Base-by-base conservation (phyloP, 2,888 invertebrate genomes). In the Melanotus villosus region DNA sequence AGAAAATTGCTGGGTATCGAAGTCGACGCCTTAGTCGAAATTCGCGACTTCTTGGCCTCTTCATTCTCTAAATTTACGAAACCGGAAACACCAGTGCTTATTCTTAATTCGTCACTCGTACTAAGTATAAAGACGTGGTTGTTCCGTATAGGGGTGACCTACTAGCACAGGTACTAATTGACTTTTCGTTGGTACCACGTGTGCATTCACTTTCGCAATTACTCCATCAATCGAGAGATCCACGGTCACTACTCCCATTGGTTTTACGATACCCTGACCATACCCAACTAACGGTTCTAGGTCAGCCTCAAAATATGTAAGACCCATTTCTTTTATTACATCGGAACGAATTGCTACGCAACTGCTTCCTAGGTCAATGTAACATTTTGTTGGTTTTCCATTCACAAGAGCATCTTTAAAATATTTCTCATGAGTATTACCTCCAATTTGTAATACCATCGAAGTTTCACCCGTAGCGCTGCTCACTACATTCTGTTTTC, bases 111-210 rank as follows among this genome's bases (percentile, higher is more conserved):
- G 5, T 69, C 70, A 10, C 6, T 45, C 12, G 32, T 72, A 56
- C 72, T 75, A 0, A 73, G 45, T 3, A 77, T 73, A 16, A 68
- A 32, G 2, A 77, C 65, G 70, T 1, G 65, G 47, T 41, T 77
- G 71, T 34, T 76, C 75, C 3, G 74, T 76, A 47, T 68, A 78
- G 12, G 75, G 73, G 64, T 78, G 77, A 4, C 76, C 76, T 18
- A 78, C 68, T 38, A 78, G 41, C 7, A 78, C 52, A 0, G 73
- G 65, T 14, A 76, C 73, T 23, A 60, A 57, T 64, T 76, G 76
- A 5, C 62, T 64, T 9, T 73, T 67, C 2, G 65, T 70, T 7
- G 73, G 76, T 14, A 76, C 76, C 2, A 77, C 69, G 14, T 72
- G 67, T 10, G 73, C 63, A 30, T 68, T 58, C 10, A 56, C 62